Percentiles rank a stretch among this genome's conserved stretches.
Evolutionary conservation across 1,140 invertebrate genomes (phyloP).

Genomic region (Brachionus angularis): DNA sequence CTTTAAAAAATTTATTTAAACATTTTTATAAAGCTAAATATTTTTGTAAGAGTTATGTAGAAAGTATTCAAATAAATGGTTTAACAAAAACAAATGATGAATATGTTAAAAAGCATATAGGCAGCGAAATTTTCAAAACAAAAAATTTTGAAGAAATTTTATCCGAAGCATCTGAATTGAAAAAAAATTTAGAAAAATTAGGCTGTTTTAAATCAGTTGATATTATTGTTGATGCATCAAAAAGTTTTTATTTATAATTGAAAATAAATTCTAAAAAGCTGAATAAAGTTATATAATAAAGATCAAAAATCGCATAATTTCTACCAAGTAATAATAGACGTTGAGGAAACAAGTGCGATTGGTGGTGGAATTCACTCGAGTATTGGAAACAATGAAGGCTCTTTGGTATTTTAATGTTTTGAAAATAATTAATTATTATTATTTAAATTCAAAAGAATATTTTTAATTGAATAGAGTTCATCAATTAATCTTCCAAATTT

Average conservation of each 20-base stretch:
- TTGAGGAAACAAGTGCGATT: conserved; percentile 69
- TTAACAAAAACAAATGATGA: conserved; percentile 76
- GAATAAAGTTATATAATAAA: neutral
- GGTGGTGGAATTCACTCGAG: conserved; percentile 74
- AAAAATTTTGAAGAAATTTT: conserved; percentile 46
- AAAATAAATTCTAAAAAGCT: neutral
- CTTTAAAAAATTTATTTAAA: neutral
- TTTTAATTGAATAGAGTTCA: conserved; percentile 45
- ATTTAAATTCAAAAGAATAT: neutral
- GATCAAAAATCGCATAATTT: conserved; percentile 62
- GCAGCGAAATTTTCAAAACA: conserved; percentile 45
- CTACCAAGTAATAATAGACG: conserved; percentile 77
- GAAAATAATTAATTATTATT: neutral
- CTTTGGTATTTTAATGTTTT: conserved; percentile 58
- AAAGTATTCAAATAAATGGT: conserved; percentile 73
- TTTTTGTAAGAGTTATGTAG: conserved; percentile 64
- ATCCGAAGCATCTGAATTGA: conserved; percentile 61
- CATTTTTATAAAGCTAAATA: neutral
- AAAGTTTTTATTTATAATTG: conserved; percentile 46
- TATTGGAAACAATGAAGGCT: conserved; percentile 79
- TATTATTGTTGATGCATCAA: conserved; percentile 77
- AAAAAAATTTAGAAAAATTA: conserved; percentile 68
- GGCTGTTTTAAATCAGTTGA: conserved; percentile 77
- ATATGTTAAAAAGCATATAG: conserved; percentile 68
- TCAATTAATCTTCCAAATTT: conserved; percentile 73